These are phyloP conservation scores for Xerus inauris DNA, from an alignment of 2,113 vertebrate genomes.

Conservation along the genomic window DNA sequence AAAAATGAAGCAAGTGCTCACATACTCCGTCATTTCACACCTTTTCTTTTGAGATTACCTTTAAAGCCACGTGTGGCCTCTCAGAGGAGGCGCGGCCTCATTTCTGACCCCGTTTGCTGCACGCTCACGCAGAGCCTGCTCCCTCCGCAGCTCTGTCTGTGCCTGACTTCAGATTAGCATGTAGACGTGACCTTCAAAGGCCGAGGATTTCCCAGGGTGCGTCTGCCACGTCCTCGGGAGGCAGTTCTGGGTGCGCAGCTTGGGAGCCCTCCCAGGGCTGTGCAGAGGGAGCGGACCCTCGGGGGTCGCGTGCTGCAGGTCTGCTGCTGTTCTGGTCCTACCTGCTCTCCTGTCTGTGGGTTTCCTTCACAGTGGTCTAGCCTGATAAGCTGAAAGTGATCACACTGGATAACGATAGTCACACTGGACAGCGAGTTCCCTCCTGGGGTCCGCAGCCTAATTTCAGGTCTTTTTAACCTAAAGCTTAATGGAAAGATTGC, in stretches of 20 bases:
- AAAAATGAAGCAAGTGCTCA: not conserved
- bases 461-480: not conserved
- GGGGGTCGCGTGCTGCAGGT: not conserved
- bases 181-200: constrained; percentile 52
- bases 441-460: not conserved
- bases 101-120: constrained; percentile 63
- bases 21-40: not conserved
- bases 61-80: not conserved
- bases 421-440: not conserved
- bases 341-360: not conserved
- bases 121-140: constrained; percentile 5
- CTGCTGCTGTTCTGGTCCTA: not conserved
- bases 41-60: constrained; percentile 32
- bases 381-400: not conserved
- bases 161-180: not conserved
- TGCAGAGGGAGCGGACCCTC: not conserved
- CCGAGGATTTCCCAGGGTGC: constrained; percentile 41
- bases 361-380: not conserved
- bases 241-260: constrained; percentile 30
- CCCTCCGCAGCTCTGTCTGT: constrained; percentile 24
- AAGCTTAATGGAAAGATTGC: not conserved
- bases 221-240: constrained; percentile 26
- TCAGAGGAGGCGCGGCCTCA: constrained; percentile 22
- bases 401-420: not conserved
- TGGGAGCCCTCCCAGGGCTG: not conserved